These are phyloP conservation scores for Gymnocheta viridis DNA, from an alignment of 2,888 invertebrate species.

Conservation along the genomic window DNA sequence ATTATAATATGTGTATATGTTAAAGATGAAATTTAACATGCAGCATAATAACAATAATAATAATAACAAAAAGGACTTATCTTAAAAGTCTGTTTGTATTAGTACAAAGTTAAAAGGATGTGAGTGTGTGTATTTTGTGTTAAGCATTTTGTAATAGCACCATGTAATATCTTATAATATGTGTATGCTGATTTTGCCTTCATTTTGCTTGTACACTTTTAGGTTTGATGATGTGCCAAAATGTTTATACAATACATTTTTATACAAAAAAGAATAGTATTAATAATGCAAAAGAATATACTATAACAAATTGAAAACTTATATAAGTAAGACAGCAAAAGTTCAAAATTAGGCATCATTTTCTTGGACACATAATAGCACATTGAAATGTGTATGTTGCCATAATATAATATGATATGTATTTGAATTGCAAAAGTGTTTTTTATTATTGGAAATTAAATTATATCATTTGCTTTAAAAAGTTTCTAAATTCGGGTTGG, in stretches of 20 bases:
- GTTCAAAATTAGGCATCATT: slow-evolving; percentile 35
- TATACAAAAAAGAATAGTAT: not conserved
- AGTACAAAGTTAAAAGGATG: slow-evolving; percentile 1
- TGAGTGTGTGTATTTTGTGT: slow-evolving; percentile 15
- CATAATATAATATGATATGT: slow-evolving; percentile 14
- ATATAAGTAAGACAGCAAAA: slow-evolving; percentile 16
- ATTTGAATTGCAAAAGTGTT: not conserved
- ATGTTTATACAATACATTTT: slow-evolving; percentile 12
- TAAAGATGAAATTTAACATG: slow-evolving; percentile 13
- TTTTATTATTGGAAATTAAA: slow-evolving; percentile 10
- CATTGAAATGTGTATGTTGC: not conserved
- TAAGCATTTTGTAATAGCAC: slow-evolving; percentile 56
- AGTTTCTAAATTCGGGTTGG: too few relatives aligned
- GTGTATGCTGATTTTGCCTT: slow-evolving; percentile 50
- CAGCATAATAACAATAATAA: slow-evolving; percentile 32
- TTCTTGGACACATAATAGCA: slow-evolving; percentile 11
- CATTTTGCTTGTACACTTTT: slow-evolving; percentile 2
- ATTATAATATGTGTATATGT: not conserved
- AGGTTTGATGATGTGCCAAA: slow-evolving; percentile 65
- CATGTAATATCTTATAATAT: slow-evolving; percentile 62
- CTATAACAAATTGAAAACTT: slow-evolving; percentile 25
- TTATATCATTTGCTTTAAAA: not conserved
- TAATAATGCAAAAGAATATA: not conserved
- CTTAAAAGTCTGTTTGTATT: slow-evolving; percentile 15
- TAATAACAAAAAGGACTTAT: slow-evolving; percentile 36